phyloP scores from a whole-genome alignment of 1,140 invertebrate genomes.

The Cotesia chilonis region DNA sequence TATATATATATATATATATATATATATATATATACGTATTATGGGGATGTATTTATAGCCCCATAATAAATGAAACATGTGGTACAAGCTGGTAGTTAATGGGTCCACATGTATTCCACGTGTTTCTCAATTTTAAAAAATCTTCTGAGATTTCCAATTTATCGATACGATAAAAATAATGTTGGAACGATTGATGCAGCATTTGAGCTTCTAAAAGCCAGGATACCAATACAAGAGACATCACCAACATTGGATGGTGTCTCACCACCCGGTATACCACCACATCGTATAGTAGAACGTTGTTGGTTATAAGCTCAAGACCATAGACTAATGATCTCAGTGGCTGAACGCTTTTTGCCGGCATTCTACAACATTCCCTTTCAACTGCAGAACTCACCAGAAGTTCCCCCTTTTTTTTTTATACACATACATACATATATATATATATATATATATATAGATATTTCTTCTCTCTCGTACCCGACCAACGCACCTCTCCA shows the following conservation, averaged over 20 bases:
- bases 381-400: slow-evolving; percentile 52
- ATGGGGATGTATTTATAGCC: too few relatives aligned
- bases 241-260: slow-evolving; percentile 14
- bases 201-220: slow-evolving; percentile 6
- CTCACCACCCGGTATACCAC: slow-evolving; percentile 41
- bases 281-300: background rate
- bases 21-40: too few relatives aligned
- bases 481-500: slow-evolving; percentile 26
- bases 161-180: background rate
- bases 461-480: slow-evolving; percentile 33
- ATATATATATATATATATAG: background rate
- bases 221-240: background rate
- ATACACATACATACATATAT: too few relatives aligned
- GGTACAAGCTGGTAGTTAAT: background rate
- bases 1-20: too few relatives aligned
- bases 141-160: slow-evolving; percentile 7
- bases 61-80: background rate
- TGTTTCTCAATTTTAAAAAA: slow-evolving; percentile 14
- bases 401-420: slow-evolving; percentile 14
- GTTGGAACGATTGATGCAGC: background rate
- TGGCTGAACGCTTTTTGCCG: slow-evolving; percentile 63
- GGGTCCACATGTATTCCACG: slow-evolving; percentile 40
- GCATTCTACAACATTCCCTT: slow-evolving; percentile 67
- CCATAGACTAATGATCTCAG: slow-evolving; percentile 64
- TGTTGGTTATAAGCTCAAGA: slow-evolving; percentile 40